phyloP scores from a whole-genome alignment of 2,797 vertebrate species.

The Phrynocephalus vlangalii region DNA sequence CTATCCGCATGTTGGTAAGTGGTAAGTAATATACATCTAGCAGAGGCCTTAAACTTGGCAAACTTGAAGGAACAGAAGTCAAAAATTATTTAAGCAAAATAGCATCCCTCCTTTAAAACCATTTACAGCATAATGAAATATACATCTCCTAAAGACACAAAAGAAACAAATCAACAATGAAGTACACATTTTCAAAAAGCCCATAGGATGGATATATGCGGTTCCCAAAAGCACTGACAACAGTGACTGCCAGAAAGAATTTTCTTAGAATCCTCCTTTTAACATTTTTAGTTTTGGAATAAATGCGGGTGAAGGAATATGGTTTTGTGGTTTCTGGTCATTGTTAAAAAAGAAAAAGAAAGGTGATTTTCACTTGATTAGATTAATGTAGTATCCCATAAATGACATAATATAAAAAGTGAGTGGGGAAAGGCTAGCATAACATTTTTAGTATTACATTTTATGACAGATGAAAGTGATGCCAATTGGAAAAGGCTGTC shows the following conservation, averaged over 20 bases:
- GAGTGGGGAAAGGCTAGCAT: no score
- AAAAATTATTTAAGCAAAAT: conserved; percentile 48
- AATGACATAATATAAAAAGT: no score
- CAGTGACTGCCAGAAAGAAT: background rate
- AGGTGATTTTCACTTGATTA: no score
- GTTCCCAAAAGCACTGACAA: background rate
- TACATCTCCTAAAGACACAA: background rate
- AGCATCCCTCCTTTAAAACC: conserved; percentile 1
- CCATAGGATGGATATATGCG: background rate
- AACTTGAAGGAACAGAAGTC: conserved; percentile 79
- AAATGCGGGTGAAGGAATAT: background rate
- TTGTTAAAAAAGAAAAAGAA: background rate
- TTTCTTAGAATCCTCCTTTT: background rate
- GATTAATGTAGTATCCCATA: no score
- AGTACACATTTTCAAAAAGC: background rate
- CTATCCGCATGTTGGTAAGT: conserved; percentile 98
- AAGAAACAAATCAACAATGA: background rate
- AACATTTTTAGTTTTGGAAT: background rate
- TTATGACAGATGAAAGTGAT: background rate
- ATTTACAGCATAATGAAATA: conserved; percentile 7
- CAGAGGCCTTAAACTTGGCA: conserved; percentile 95
- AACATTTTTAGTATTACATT: background rate
- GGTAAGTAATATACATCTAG: conserved; percentile 98
- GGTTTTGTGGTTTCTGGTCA: background rate
- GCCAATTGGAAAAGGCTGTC: background rate